phyloP scores from a whole-genome alignment of 1,140 invertebrate species.

The Nasonia vitripennis region DNA sequence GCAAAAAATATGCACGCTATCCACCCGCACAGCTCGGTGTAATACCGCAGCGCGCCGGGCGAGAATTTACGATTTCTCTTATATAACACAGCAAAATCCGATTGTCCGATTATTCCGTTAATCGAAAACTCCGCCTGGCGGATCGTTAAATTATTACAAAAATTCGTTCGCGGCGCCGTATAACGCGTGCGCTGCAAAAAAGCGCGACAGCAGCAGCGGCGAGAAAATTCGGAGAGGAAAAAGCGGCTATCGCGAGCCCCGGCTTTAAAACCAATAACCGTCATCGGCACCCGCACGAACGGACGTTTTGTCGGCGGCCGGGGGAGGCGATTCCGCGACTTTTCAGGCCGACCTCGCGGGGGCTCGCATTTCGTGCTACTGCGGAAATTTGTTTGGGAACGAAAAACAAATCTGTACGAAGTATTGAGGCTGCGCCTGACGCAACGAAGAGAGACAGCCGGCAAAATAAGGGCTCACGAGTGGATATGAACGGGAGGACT shows the following conservation, averaged over 20 bases:
- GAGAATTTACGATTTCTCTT: conserved; percentile 19
- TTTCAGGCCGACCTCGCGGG: not conserved
- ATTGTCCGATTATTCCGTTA: conserved; percentile 36
- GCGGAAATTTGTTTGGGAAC: not conserved
- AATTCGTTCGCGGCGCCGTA: not conserved
- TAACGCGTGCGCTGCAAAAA: not conserved
- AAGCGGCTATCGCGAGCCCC: not conserved
- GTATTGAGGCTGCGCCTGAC: not conserved
- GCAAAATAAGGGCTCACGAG: conserved; percentile 4
- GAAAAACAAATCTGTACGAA: conserved; percentile 1
- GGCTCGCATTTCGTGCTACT: not conserved
- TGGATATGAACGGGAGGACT: conserved; percentile 33
- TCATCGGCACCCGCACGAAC: conserved; percentile 22
- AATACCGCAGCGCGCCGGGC: not conserved
- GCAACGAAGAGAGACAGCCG: not conserved
- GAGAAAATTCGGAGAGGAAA: conserved; percentile 27
- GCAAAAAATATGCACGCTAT: not conserved
- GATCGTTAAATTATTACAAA: conserved; percentile 37
- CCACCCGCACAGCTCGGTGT: not conserved
- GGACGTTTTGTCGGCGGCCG: not conserved
- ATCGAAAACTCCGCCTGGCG: conserved; percentile 28
- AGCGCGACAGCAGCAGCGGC: too few relatives aligned
- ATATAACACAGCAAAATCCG: not conserved
- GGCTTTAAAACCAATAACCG: conserved; percentile 52
- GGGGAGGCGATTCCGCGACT: conserved; percentile 4